Evolutionary conservation across 2,113 vertebrate genomes (phyloP), one percentile per base, ranked within the genome.

Genomic region (Corythornis cristatus): DNA sequence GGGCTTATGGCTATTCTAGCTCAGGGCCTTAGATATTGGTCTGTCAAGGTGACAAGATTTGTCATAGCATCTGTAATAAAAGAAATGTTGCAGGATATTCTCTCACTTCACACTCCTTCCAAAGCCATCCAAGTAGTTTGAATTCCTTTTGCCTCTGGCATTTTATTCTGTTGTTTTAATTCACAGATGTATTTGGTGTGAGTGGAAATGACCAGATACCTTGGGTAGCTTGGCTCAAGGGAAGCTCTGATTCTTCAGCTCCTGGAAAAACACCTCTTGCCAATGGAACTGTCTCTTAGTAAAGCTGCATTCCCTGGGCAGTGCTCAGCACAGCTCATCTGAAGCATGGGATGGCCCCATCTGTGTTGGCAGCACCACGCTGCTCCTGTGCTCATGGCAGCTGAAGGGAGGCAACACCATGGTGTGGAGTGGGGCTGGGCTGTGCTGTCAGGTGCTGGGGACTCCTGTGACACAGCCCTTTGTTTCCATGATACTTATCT

Each of bases 331-430:
- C 18, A 0, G 2, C 46, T 67, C 37, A 37, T 37, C 54, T 51
- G 43, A 42, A 57, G 42, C 5, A 2, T 45, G 37, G 33, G 25
- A 4, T 43, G 13, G 9, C 21, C 43, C 14, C 43, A 40, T 72
- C 20, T 12, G 0, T 2, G 0, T 5, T n/a, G 43, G 56, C 37
- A 50, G 56, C 73, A 26, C 20, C 4, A 0, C 1, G 3, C 26
- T 45, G 45, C 15, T 58, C 28, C 31, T 40, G n/a, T 3, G 1
- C 46, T 66, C 19, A 26, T 3, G 1, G 70, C 21, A 40, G 77
- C 77, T 58, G 37, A 19, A 45, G 46, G 16, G 62, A 35, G 45
- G 50, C 58, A 65, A 19, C 54, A 88, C 16, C 0, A 0, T 43
- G 37, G 3, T 15, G 25, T 6, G 22, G 35, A 26, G 26, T 54